Percentiles rank a stretch among this genome's conserved stretches.
These are phyloP conservation scores for Tenthredo notha DNA, from an alignment of 2,888 invertebrate species.

Conservation along the genomic window DNA sequence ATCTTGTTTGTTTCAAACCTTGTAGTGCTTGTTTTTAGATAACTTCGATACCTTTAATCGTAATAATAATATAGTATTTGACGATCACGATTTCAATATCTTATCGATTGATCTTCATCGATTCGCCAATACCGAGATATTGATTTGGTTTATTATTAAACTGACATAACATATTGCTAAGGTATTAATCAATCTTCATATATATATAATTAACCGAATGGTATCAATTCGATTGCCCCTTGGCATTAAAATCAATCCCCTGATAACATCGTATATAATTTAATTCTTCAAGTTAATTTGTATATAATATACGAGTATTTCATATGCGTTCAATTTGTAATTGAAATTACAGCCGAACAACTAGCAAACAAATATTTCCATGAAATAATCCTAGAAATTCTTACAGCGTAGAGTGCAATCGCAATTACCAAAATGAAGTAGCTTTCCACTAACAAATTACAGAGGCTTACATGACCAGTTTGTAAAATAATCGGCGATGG, in stretches of 20 bases:
- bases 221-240: neutral
- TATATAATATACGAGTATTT: too few relatives aligned
- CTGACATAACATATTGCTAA: neutral
- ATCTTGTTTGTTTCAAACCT: neutral
- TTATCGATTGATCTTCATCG: neutral
- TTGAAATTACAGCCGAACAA: too few relatives aligned
- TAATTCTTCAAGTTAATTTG: too few relatives aligned
- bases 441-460: constrained; percentile 61
- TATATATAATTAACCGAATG: neutral
- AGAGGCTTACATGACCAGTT: neutral
- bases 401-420: neutral
- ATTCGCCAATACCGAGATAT: neutral
- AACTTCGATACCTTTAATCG: neutral
- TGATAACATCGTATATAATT: too few relatives aligned
- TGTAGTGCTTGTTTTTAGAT: neutral
- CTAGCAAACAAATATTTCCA: too few relatives aligned
- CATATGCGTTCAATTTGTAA: too few relatives aligned
- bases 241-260: neutral
- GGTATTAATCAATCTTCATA: neutral
- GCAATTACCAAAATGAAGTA: constrained; percentile 81
- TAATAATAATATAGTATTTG: neutral
- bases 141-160: neutral
- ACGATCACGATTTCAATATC: neutral
- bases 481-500: neutral
- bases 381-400: too few relatives aligned